A percentile compares a stretch with the other conserved stretches of the same genome.
Conservation (phyloP, 2,113 vertebrate species). For the Xiphophorus maculatus region DNA sequence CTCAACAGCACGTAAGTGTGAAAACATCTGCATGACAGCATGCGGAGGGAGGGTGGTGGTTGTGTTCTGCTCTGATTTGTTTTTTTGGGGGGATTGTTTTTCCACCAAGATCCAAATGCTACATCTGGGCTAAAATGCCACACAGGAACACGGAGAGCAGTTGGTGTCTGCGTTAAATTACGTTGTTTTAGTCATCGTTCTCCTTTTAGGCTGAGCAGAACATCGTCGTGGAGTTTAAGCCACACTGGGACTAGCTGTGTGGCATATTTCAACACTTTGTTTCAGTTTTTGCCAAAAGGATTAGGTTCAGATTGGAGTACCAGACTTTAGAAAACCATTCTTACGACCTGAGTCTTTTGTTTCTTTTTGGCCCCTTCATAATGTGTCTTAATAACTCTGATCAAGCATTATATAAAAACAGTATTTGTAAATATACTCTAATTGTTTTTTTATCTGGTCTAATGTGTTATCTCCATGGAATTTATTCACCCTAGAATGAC, state of each 20-base stretch:
- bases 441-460: not conserved
- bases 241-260: not conserved
- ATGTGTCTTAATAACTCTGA: not conserved
- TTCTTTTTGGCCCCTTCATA: too few relatives aligned
- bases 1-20: conserved; percentile 98
- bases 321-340: not conserved
- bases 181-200: not conserved
- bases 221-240: not conserved
- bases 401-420: not conserved
- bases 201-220: not conserved
- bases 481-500: not conserved
- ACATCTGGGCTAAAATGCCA: conserved; percentile 8
- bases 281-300: not conserved
- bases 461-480: not conserved
- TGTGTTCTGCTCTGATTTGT: conserved; percentile 22
- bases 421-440: not conserved
- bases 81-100: not conserved
- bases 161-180: not conserved
- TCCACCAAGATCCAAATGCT: conserved; percentile 13
- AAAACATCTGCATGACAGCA: conserved; percentile 61
- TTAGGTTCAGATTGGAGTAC: too few relatives aligned
- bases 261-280: not conserved
- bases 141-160: not conserved
- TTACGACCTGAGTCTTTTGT: not conserved
- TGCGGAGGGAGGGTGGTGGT: conserved; percentile 47